Evolutionary conservation across 2,113 vertebrate species (phyloP), one percentile per base, ranked within the genome.

Genomic region (Esox niger): DNA sequence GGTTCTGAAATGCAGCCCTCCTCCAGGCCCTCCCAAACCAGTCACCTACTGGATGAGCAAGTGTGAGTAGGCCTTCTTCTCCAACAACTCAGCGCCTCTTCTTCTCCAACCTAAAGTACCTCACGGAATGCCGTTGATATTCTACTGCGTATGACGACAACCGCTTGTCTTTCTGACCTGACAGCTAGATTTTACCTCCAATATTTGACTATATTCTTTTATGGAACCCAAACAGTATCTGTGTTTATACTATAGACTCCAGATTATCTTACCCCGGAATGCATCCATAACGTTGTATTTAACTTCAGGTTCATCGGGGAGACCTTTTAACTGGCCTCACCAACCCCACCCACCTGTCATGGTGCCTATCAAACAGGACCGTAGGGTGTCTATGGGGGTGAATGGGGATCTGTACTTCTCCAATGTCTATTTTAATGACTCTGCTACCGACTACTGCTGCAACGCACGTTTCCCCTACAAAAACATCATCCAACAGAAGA

Each of bases 41-140:
- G 94, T 94, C 82, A 98, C 95, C 84, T 96, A 96, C 91, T 99
- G 97, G 97, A 96, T 99, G 95, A 94, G 95, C 86, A 98, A 95
- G 91, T 95, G 97, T 98, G 79, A 89, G 89, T 66, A 13, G 38
- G 38, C 66, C 43, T 23, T n/a, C n/a, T n/a, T n/a, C n/a, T n/a
- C n/a, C n/a, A n/a, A n/a, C n/a, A n/a, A n/a, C n/a, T n/a, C n/a
- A n/a, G n/a, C n/a, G 5, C 3, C 38, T 43, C 38, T 4, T 43
- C 17, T 17, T 43, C 38, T 43, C 38, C 11, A 43, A 17, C 17
- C 13, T 15, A 15, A 1, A 43, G 38, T 4, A 15, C 13, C 11
- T 38, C 15, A 17, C 15, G 35, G 35, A 38, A 38, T 38, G 0
- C 2, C 13, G 15, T 38, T 15, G 10, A 17, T 43, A 43, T 43